Evolutionary conservation across 2,797 vertebrate genomes (phyloP).

Genomic region (Phylloscopus collybita): DNA sequence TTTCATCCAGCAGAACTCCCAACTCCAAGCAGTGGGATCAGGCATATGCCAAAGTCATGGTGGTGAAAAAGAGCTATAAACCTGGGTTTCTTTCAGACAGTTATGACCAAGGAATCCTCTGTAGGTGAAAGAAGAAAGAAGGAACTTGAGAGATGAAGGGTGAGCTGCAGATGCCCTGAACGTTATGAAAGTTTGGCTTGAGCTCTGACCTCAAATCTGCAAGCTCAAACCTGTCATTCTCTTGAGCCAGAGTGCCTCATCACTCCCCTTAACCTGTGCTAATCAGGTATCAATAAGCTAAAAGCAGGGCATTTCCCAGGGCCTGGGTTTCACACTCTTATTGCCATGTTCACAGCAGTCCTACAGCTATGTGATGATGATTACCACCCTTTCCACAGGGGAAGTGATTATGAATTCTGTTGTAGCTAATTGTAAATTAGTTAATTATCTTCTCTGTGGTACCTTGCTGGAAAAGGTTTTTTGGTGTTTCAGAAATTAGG

Average conservation of each 20-base stretch:
- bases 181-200: background rate
- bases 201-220: background rate
- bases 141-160: background rate
- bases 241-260: background rate
- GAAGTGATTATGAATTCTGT: constrained; percentile 68
- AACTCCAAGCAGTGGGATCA: background rate
- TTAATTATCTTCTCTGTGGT: constrained; percentile 59
- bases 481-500: constrained; percentile 41
- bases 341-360: constrained; percentile 64
- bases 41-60: background rate
- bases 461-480: constrained; percentile 54
- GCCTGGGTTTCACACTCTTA: background rate
- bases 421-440: constrained; percentile 73
- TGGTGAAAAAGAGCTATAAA: background rate
- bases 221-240: background rate
- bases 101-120: background rate
- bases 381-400: constrained; percentile 57
- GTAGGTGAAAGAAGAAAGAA: background rate
- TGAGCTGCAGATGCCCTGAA: background rate
- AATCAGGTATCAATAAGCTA: constrained; percentile 36
- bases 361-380: constrained; percentile 40
- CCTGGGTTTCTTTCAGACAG: background rate
- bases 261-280: background rate
- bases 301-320: constrained; percentile 45
- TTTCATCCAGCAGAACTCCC: background rate